Percentiles rank a stretch among this genome's conserved stretches.
Evolutionary conservation across 2,888 invertebrate genomes (phyloP).

Genomic region (Chouioia cunea): DNA sequence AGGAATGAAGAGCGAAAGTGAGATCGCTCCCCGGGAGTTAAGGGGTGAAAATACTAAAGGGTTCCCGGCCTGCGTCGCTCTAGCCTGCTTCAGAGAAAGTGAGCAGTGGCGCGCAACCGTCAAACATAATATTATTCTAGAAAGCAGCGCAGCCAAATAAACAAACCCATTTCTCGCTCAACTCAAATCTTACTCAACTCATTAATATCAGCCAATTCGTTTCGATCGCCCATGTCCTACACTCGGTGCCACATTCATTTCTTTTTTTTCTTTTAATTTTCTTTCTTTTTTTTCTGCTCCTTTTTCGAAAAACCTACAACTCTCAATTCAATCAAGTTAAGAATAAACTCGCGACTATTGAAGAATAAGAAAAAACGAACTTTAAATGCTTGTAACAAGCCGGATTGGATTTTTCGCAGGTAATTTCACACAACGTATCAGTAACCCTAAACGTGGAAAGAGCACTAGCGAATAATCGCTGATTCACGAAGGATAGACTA

Average conservation of each 20-base stretch:
- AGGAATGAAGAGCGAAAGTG: slow-evolving; percentile 66
- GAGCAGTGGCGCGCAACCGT: slow-evolving; percentile 64
- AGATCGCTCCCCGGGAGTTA: slow-evolving; percentile 58
- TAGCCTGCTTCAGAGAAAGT: slow-evolving; percentile 59
- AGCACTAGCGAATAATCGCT: slow-evolving; percentile 16
- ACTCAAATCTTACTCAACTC: too few species aligned
- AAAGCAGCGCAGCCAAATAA: slow-evolving; percentile 26
- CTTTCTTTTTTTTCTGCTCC: background rate
- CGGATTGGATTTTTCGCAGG: slow-evolving; percentile 21
- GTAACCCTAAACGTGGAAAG: slow-evolving; percentile 8
- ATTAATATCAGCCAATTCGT: too few species aligned
- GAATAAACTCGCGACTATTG: too few species aligned
- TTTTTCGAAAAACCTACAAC: too few species aligned
- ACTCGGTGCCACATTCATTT: too few species aligned
- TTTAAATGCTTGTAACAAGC: background rate
- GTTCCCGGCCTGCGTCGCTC: slow-evolving; percentile 52
- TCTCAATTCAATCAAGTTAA: too few species aligned
- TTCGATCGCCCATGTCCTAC: too few species aligned
- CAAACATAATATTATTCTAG: slow-evolving; percentile 28
- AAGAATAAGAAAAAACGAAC: background rate
- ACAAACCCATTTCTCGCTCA: slow-evolving; percentile 25
- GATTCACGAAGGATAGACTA: slow-evolving; percentile 9
- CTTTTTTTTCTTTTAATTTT: too few species aligned
- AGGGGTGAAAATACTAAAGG: slow-evolving; percentile 65
- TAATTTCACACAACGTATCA: slow-evolving; percentile 26